These are phyloP conservation scores for Jacana jacana DNA, from an alignment of 2,113 vertebrate species.

Conservation along the genomic window DNA sequence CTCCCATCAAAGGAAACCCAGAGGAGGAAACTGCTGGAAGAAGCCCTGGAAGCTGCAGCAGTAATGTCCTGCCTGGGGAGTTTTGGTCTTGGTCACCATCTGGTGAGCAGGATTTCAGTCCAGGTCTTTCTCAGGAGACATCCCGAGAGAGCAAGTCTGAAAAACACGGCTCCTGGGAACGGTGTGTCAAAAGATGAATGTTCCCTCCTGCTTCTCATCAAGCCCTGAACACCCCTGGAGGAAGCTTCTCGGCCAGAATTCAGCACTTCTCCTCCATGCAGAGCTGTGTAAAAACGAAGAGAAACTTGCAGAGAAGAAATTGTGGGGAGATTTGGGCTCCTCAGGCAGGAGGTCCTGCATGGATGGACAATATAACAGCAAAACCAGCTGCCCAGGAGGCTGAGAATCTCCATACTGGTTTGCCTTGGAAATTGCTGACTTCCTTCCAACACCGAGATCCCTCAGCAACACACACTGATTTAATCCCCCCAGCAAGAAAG, in stretches of 20 bases:
- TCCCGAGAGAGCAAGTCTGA: background rate
- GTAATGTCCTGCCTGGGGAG: fast-evolving
- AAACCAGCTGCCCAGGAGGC: background rate
- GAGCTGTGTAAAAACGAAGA: background rate
- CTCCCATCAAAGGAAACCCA: background rate
- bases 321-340: background rate
- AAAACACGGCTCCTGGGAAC: fast-evolving
- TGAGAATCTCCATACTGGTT: background rate
- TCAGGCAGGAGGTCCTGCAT: background rate
- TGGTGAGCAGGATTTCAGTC: background rate
- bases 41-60: background rate
- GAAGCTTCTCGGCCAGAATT: background rate
- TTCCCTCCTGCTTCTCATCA: background rate
- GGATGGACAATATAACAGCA: background rate
- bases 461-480: too few species aligned
- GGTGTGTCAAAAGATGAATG: background rate
- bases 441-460: background rate
- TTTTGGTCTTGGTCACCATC: background rate
- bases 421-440: background rate
- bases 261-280: background rate
- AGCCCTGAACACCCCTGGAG: fast-evolving
- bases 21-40: background rate
- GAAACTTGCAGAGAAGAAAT: background rate
- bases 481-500: background rate
- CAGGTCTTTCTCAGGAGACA: background rate